A percentile compares a stretch with the other conserved stretches of the same genome.
Conservation (phyloP, 2,113 vertebrate species). For the Lamprologus ornatipinnis region DNA sequence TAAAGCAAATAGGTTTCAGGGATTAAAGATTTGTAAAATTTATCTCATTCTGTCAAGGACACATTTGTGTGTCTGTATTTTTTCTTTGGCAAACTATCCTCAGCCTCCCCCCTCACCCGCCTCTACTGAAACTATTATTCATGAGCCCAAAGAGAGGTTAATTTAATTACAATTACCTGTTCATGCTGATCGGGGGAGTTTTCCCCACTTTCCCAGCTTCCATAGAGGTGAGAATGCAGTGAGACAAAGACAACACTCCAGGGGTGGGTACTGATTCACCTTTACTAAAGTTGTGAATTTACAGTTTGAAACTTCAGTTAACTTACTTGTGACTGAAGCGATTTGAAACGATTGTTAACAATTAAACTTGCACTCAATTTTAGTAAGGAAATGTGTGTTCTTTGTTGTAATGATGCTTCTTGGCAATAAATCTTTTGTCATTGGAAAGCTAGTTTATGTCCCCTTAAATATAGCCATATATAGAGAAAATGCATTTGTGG, state of each 20-base stretch:
- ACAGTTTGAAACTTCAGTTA: background rate
- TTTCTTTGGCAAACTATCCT: background rate
- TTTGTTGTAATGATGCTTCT: background rate
- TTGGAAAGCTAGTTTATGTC: background rate
- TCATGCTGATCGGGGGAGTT: background rate
- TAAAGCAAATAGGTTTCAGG: background rate
- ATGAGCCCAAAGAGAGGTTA: background rate
- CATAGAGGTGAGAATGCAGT: background rate
- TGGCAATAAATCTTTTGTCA: background rate
- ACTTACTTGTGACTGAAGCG: background rate
- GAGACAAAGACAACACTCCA: background rate
- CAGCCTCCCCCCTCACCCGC: fast-evolving
- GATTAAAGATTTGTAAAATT: background rate
- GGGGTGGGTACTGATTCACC: background rate
- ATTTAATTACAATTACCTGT: background rate
- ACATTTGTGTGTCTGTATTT: background rate
- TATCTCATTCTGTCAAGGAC: background rate
- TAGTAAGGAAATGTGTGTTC: background rate
- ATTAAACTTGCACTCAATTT: background rate
- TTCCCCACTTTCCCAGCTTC: background rate
- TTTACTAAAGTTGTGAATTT: background rate
- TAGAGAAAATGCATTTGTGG: background rate
- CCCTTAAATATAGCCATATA: background rate
- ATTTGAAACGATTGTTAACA: background rate
- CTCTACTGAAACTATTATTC: background rate